Conservation (phyloP, 2,888 invertebrate species). For the Liodrosophila aerea region DNA sequence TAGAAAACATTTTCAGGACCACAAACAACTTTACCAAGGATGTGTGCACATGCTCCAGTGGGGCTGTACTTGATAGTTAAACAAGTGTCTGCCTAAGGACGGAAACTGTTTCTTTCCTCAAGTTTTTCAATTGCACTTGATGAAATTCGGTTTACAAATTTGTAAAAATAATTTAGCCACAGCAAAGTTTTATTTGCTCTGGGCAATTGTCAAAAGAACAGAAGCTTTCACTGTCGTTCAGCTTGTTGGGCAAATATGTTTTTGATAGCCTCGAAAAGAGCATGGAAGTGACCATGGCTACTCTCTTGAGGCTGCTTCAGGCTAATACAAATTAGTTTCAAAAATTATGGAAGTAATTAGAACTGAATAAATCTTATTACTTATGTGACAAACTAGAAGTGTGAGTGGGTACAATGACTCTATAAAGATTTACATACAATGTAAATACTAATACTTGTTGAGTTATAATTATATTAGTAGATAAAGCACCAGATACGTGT, state of each 20-base stretch:
- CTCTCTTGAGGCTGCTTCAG: too few species aligned
- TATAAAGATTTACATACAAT: too few species aligned
- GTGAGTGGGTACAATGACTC: too few species aligned
- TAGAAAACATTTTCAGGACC: background rate
- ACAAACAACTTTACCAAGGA: constrained; percentile 4
- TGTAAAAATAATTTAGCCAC: constrained; percentile 24
- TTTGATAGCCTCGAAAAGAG: background rate
- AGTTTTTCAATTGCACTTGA: constrained; percentile 25
- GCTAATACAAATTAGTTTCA: too few species aligned
- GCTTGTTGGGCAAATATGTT: constrained; percentile 1
- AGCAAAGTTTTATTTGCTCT: constrained; percentile 20
- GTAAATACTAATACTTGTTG: too few species aligned
- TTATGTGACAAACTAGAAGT: too few species aligned
- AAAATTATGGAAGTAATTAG: background rate
- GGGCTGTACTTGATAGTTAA: background rate
- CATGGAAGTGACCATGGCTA: too few species aligned
- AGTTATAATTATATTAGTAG: too few species aligned
- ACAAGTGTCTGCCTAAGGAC: background rate
- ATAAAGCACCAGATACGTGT: background rate
- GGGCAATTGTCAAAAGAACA: constrained; percentile 21
- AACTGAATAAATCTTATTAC: background rate
- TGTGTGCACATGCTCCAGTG: constrained; percentile 1
- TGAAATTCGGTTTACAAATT: constrained; percentile 21
- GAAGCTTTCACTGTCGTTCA: constrained; percentile 4
- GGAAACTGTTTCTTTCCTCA: constrained; percentile 2